Evolutionary conservation across 2,113 vertebrate genomes (phyloP).

Genomic region (Centropristis striata): DNA sequence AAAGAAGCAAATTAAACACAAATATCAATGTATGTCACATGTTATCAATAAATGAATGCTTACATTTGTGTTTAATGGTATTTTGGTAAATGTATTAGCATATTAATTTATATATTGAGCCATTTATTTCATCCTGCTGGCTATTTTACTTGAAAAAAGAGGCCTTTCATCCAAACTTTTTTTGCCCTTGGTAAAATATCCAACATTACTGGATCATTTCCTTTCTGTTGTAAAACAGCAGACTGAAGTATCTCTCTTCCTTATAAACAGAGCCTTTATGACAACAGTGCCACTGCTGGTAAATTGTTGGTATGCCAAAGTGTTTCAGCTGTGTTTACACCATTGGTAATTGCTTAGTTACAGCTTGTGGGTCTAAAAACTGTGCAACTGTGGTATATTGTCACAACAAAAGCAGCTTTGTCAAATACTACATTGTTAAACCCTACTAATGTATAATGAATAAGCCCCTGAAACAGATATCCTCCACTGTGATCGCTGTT

Average conservation of each 20-base stretch:
- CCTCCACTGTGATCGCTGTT: constrained; percentile 2
- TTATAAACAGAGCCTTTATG: constrained; percentile 30
- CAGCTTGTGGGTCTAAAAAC: constrained; percentile 50
- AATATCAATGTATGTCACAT: too few relatives aligned
- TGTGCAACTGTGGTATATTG: constrained; percentile 37
- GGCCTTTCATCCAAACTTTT: constrained; percentile 31
- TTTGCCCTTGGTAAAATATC: constrained; percentile 21
- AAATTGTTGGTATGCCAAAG: constrained; percentile 37
- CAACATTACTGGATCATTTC: background rate
- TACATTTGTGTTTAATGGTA: too few relatives aligned
- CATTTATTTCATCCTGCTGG: too few relatives aligned
- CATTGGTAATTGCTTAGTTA: constrained; percentile 67
- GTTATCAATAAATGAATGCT: too few relatives aligned
- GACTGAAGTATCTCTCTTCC: constrained; percentile 4
- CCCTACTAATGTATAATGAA: constrained; percentile 45
- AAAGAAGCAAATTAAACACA: too few relatives aligned
- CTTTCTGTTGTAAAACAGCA: background rate
- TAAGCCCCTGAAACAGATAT: constrained; percentile 13
- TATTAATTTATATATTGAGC: too few relatives aligned
- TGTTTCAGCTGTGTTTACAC: constrained; percentile 74
- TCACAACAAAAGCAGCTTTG: constrained; percentile 51
- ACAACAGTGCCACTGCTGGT: constrained; percentile 21
- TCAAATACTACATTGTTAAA: constrained; percentile 43
- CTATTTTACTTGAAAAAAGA: constrained; percentile 11
- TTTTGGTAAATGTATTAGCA: too few relatives aligned